These are phyloP conservation scores for Synchiropus splendidus DNA, from an alignment of 2,113 vertebrate species.

Conservation along the genomic window DNA sequence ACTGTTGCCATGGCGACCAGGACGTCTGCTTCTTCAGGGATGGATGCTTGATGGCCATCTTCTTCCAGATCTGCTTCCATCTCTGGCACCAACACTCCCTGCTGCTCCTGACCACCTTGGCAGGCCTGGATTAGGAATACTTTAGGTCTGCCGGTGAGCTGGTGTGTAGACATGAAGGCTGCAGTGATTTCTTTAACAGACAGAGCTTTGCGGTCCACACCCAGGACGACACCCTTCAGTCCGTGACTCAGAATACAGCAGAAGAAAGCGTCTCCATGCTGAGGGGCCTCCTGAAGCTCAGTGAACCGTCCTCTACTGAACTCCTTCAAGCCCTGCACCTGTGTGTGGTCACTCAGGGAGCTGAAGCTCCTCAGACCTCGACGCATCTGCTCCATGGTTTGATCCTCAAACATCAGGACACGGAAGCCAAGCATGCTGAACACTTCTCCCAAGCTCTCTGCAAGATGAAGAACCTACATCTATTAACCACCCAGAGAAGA, in stretches of 20 bases:
- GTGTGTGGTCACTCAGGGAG: background rate
- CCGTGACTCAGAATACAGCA: constrained; percentile 86
- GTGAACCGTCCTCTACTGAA: constrained; percentile 20
- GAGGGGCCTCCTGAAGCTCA: constrained; percentile 21
- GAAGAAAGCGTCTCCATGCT: constrained; percentile 72
- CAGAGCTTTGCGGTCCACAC: constrained; percentile 58
- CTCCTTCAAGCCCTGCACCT: constrained; percentile 27
- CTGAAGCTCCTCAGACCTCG: constrained; percentile 27
- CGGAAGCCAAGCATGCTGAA: constrained; percentile 74
- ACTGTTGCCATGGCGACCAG: constrained; percentile 77
- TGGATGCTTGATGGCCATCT: constrained; percentile 23
- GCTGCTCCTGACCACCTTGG: constrained; percentile 63
- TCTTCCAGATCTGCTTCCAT: constrained; percentile 2
- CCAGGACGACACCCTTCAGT: constrained; percentile 54
- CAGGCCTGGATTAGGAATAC: constrained; percentile 88
- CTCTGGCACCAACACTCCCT: constrained; percentile 30
- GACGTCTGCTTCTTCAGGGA: constrained; percentile 73
- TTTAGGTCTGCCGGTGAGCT: constrained; percentile 77
- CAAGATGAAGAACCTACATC: constrained; percentile 8
- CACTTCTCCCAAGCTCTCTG: constrained; percentile 64
- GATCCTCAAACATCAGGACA: constrained; percentile 43
- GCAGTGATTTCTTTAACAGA: constrained; percentile 59
- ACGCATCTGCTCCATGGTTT: constrained; percentile 56
- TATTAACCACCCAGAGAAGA: too few species aligned
- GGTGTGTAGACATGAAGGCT: constrained; percentile 60